phyloP scores from a whole-genome alignment of 2,797 vertebrate genomes.

The Rhinogobio ventralis region DNA sequence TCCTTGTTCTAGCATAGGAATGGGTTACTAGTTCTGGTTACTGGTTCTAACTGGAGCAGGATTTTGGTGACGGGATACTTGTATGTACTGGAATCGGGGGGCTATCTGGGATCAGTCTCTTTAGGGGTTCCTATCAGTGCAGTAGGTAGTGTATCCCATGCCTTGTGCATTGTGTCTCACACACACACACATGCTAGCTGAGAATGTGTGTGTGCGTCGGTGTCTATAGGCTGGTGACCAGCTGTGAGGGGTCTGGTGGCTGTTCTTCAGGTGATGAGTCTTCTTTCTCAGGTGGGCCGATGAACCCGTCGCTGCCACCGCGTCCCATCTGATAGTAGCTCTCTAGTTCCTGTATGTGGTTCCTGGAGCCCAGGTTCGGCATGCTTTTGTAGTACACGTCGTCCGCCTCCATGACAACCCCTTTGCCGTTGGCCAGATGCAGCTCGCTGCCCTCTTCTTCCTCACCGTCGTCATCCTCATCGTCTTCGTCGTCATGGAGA shows the following conservation, averaged over 20 bases:
- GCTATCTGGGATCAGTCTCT: conserved; percentile 59
- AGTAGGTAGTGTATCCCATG: conserved; percentile 64
- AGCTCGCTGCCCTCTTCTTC: conserved; percentile 79
- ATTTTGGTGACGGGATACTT: conserved; percentile 50
- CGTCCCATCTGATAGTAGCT: conserved; percentile 98
- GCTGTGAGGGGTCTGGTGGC: conserved; percentile 90
- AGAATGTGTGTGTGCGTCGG: conserved; percentile 58
- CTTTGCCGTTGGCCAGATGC: conserved; percentile 85
- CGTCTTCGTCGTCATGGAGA: conserved; percentile 84
- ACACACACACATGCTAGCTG: conserved; percentile 11
- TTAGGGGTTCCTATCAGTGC: conserved; percentile 60
- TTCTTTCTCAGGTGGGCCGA: conserved; percentile 92
- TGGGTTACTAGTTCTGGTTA: conserved; percentile 51
- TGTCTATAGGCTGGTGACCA: conserved; percentile 99
- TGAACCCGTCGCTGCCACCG: conserved; percentile 96
- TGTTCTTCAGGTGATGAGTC: conserved; percentile 87
- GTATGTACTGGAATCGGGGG: conserved; percentile 39
- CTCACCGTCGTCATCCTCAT: conserved; percentile 77
- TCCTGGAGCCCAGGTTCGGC: conserved; percentile 96
- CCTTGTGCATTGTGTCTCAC: conserved; percentile 64
- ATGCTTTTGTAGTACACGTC: conserved; percentile 99
- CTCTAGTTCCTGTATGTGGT: conserved; percentile 94
- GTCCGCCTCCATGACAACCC: conserved; percentile 83
- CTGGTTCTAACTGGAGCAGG: conserved; percentile 54
- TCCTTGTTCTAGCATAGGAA: conserved; percentile 51